phyloP scores from a whole-genome alignment of 2,888 invertebrate species.

The Epinotia nisella region DNA sequence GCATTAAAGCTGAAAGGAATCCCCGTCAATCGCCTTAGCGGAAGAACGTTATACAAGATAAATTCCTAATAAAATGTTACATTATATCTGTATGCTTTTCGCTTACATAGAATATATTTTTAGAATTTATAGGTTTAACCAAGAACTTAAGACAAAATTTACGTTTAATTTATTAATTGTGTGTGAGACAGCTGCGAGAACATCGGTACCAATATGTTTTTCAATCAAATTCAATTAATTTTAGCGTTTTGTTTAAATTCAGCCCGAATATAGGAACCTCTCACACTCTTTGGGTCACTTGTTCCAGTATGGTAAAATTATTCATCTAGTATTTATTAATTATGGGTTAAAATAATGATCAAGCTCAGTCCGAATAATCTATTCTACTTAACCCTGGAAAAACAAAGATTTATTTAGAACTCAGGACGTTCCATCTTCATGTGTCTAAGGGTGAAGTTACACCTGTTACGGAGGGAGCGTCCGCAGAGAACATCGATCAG shows the following conservation, averaged over 20 bases:
- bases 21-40: neutral
- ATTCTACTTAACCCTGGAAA: neutral
- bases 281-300: no score
- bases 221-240: no score
- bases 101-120: neutral
- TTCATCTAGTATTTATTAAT: neutral
- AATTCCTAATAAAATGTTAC: neutral
- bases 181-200: no score
- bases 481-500: constrained; percentile 40
- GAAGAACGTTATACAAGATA: constrained; percentile 4
- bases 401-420: constrained; percentile 14
- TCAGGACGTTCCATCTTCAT: constrained; percentile 18
- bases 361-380: neutral
- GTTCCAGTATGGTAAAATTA: neutral
- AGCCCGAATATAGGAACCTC: no score
- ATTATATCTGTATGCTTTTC: neutral
- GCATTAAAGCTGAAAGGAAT: constrained; percentile 5
- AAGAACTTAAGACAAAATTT: neutral
- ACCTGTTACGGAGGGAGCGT: constrained; percentile 34
- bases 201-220: no score
- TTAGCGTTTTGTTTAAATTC: no score
- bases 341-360: neutral
- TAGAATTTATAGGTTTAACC: neutral
- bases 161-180: no score
- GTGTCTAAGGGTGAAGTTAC: constrained; percentile 35